Evolutionary conservation across 2,888 invertebrate species (phyloP), one percentile per base, ranked within the genome.

Genomic region (Cataglyphis rosenhaueri): DNA sequence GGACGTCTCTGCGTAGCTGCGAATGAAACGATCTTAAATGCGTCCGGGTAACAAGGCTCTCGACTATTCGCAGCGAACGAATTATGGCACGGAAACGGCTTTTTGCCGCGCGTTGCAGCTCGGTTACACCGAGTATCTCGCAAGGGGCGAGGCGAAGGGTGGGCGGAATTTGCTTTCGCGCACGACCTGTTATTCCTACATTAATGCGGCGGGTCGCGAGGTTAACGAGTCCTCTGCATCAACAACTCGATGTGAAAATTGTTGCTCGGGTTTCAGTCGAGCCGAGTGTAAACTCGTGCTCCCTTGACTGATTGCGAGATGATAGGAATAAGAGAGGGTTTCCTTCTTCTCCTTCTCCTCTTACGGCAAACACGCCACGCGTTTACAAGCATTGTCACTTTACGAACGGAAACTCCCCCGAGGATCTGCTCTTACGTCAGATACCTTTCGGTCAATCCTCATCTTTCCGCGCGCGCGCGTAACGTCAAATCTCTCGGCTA

Each of bases 341-440:
- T 59, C 55, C 71, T 81, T 44, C 48, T 2, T n/a, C n/a, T 48
- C 48, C 52, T 52, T n/a, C 52, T 8, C 8, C n/a, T 59, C 57
- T 55, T 29, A 64, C 76, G 74, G 75, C 70, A 82, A 85, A 87
- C 84, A 85, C 68, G 75, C 71, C 59, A 75, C 84, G 70, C 83
- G 85, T 89, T 88, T 89, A 90, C 89, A 90, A 86, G 90, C 88
- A 90, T 89, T 88, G 90, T 91, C 88, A 89, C 92, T 91, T 90
- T 91, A 86, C 88, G 86, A 55, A 25, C 57, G 84, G 86, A 87
- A 87, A 76, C 75, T 87, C 84, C 84, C 29, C 84, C 41, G 81
- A 81, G 89, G 83, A 87, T 86, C 83, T 84, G 74, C 79, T 25
- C n/a, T 68, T 66, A 68, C 25, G 68, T 48, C 71, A 59, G 75